Percentiles rank a stretch among this genome's conserved stretches.
These are phyloP conservation scores for Phalacrocorax brasilianus DNA, from an alignment of 2,113 vertebrate species.

Conservation along the genomic window DNA sequence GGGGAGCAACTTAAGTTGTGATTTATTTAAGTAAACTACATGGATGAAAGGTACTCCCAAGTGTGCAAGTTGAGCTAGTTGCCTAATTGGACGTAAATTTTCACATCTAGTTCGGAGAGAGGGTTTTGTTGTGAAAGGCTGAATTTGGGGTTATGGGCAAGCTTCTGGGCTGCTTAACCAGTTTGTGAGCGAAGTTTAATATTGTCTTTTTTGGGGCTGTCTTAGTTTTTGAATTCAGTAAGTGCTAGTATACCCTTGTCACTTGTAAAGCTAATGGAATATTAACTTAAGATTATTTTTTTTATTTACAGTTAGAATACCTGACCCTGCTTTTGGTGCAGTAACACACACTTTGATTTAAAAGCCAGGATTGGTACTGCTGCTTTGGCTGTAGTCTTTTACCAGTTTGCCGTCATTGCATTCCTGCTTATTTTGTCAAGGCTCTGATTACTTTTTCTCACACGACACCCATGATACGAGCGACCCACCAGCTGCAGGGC, in stretches of 20 bases:
- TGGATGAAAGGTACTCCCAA: constrained; percentile 60
- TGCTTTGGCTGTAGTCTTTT: background rate
- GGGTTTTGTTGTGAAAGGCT: background rate
- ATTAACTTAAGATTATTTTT: background rate
- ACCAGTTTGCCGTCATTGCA: background rate
- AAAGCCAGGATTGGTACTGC: background rate
- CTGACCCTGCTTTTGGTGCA: background rate
- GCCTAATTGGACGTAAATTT: constrained; percentile 56
- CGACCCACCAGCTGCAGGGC: constrained; percentile 97
- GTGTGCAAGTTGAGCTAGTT: constrained; percentile 21
- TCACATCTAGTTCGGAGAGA: constrained; percentile 35
- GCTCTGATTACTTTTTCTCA: constrained; percentile 40
- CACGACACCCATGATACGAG: constrained; percentile 88
- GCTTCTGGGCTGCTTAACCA: constrained; percentile 25
- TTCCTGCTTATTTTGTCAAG: background rate
- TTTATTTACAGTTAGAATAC: constrained; percentile 48
- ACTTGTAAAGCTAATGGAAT: constrained; percentile 20
- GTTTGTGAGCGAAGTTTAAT: background rate
- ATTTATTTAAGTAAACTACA: constrained; percentile 62
- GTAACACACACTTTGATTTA: background rate
- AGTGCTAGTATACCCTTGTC: background rate
- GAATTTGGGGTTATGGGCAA: constrained; percentile 24
- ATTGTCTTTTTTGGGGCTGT: background rate
- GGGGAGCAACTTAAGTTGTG: constrained; percentile 50
- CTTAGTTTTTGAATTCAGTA: background rate